phyloP scores from a whole-genome alignment of 2,113 vertebrate genomes.

The Pongo pygmaeus region DNA sequence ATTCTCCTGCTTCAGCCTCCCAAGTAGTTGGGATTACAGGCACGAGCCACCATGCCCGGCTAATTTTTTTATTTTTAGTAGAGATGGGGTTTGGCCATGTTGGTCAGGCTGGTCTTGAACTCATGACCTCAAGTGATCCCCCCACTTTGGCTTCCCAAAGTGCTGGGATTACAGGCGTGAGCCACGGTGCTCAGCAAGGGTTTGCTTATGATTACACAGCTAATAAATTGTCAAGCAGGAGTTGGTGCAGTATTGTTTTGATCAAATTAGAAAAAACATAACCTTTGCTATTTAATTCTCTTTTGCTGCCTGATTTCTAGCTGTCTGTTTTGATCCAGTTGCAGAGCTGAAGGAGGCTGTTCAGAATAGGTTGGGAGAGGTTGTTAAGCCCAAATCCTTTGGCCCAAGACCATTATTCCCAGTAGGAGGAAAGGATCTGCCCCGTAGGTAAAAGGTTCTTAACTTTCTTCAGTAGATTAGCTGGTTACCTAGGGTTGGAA shows the following conservation, averaged over 20 bases:
- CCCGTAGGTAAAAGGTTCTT: not conserved
- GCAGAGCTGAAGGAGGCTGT: not conserved
- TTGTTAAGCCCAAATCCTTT: not conserved
- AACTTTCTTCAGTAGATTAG: not conserved
- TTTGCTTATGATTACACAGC: not conserved
- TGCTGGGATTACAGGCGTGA: too few species aligned
- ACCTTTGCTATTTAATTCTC: not conserved
- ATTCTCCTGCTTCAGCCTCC: too few species aligned
- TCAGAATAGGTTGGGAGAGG: not conserved
- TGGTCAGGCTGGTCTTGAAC: too few species aligned
- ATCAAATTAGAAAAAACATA: not conserved
- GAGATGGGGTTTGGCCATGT: too few species aligned
- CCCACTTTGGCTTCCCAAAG: too few species aligned
- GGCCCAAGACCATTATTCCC: not conserved
- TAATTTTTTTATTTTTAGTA: too few species aligned
- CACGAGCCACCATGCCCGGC: too few species aligned
- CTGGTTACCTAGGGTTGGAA: constrained; percentile 31
- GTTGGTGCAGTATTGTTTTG: not conserved
- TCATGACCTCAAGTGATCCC: too few species aligned
- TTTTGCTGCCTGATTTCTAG: not conserved
- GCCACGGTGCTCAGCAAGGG: too few species aligned
- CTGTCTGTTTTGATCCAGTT: not conserved
- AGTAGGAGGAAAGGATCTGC: not conserved
- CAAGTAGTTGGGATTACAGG: too few species aligned
- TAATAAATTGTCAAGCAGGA: not conserved